Evolutionary conservation across 2,113 vertebrate species (phyloP).

Genomic region (Brachypodius melanocephalos): DNA sequence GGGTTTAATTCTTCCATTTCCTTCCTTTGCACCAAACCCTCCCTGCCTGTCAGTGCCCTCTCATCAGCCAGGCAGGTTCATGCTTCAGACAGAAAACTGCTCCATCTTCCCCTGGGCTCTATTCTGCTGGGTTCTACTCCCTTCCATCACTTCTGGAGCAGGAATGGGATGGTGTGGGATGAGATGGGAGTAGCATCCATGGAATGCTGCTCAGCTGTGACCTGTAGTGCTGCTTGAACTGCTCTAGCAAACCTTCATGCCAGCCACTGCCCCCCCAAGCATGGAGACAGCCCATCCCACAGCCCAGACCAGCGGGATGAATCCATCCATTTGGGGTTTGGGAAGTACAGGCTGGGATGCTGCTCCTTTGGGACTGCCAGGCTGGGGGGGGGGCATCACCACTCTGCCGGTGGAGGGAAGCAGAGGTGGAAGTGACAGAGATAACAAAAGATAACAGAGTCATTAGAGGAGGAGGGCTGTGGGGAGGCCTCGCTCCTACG

Average conservation of each 20-base stretch:
- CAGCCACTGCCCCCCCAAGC: not conserved
- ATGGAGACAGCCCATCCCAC: not conserved
- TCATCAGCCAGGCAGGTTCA: not conserved
- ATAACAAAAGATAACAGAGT: slow-evolving; percentile 50
- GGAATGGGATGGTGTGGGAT: not conserved
- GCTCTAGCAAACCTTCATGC: not conserved
- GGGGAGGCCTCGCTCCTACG: not conserved
- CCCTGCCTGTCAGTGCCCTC: slow-evolving; percentile 32
- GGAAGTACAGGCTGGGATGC: not conserved
- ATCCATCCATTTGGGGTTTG: fast-evolving
- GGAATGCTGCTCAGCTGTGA: not conserved
- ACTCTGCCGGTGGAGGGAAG: not conserved
- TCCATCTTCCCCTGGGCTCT: not conserved
- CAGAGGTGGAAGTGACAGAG: slow-evolving; percentile 3
- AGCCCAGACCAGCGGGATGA: fast-evolving
- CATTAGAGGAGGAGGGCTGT: not conserved
- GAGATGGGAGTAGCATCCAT: not conserved
- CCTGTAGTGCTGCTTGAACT: not conserved
- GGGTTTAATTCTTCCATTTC: slow-evolving; percentile 56
- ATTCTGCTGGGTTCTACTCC: not conserved
- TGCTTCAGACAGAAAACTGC: not conserved
- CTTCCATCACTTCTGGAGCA: not conserved
- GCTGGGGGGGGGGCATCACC: not conserved
- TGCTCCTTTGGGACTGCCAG: not conserved
- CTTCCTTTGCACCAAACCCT: slow-evolving; percentile 59